Conservation (phyloP, 1,140 invertebrate species). For the Drosophila tristis region DNA sequence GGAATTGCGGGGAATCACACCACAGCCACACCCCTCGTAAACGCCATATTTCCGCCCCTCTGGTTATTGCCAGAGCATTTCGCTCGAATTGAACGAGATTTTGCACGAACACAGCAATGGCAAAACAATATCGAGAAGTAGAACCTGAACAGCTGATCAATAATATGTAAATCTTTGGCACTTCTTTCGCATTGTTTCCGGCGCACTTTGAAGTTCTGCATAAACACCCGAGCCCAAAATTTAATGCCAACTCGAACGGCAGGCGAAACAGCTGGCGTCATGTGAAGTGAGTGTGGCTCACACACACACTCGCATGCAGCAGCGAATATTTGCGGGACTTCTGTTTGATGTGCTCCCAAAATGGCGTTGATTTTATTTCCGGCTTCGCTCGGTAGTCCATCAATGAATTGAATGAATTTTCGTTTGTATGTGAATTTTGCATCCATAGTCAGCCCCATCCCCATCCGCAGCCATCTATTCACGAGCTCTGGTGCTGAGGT, state of each 20-base stretch:
- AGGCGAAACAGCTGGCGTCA: conserved; percentile 42
- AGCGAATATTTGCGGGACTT: conserved; percentile 36
- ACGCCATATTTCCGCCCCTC: conserved; percentile 36
- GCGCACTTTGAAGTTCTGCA: conserved; percentile 60
- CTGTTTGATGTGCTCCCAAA: conserved; percentile 61
- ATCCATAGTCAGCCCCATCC: too few relatives aligned
- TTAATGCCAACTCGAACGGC: conserved; percentile 53
- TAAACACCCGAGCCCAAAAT: conserved; percentile 66
- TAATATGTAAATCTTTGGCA: conserved; percentile 74
- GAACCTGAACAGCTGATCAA: conserved; percentile 56
- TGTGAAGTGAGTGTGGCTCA: conserved; percentile 13
- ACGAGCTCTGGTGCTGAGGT: too few relatives aligned
- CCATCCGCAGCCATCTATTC: too few relatives aligned
- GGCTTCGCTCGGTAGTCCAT: neutral
- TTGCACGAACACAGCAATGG: neutral
- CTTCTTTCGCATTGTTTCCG: conserved; percentile 52
- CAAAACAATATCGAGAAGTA: too few relatives aligned
- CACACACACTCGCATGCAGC: too few relatives aligned
- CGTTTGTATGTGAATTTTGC: neutral
- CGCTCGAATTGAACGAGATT: conserved; percentile 18
- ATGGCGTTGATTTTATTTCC: conserved; percentile 45
- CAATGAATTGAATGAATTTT: neutral
- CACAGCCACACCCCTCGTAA: conserved; percentile 43
- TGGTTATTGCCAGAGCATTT: conserved; percentile 16
- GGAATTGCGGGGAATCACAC: conserved; percentile 64